Conservation (phyloP, 2,113 vertebrate genomes). For the Callithrix jacchus region DNA sequence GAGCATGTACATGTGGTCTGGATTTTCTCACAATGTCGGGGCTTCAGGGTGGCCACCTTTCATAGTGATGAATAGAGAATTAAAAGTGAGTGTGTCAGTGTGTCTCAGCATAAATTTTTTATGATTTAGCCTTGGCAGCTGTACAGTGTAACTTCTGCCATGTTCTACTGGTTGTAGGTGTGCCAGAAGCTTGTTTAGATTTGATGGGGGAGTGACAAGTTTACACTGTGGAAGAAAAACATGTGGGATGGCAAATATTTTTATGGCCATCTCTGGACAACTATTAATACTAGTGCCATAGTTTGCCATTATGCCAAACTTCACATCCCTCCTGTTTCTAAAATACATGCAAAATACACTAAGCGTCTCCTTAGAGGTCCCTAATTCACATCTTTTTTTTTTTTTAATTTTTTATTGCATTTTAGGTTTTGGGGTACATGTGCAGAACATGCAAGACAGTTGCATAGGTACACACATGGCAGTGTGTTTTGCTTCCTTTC, state of each 20-base stretch:
- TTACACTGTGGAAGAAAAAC: background rate
- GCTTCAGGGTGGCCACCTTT: background rate
- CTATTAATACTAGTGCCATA: background rate
- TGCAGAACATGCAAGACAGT: too few species aligned
- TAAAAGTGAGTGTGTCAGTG: background rate
- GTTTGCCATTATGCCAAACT: background rate
- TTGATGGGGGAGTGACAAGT: background rate
- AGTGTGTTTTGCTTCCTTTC: too few species aligned
- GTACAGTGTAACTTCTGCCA: background rate
- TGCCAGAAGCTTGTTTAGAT: background rate
- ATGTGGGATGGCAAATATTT: background rate
- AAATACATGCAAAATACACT: background rate
- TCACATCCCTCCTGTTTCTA: background rate
- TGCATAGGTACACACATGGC: too few species aligned
- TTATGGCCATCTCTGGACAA: background rate
- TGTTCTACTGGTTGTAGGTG: background rate
- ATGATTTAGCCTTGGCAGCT: background rate
- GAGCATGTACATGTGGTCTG: background rate
- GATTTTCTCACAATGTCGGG: background rate
- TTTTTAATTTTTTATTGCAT: too few species aligned
- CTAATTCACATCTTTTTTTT: background rate
- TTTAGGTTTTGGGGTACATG: too few species aligned
- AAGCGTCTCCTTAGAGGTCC: background rate
- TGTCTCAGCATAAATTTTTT: background rate
- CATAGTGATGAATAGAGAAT: background rate